These are phyloP conservation scores for Sciurus niger DNA, from an alignment of 2,113 vertebrate species.

Conservation along the genomic window DNA sequence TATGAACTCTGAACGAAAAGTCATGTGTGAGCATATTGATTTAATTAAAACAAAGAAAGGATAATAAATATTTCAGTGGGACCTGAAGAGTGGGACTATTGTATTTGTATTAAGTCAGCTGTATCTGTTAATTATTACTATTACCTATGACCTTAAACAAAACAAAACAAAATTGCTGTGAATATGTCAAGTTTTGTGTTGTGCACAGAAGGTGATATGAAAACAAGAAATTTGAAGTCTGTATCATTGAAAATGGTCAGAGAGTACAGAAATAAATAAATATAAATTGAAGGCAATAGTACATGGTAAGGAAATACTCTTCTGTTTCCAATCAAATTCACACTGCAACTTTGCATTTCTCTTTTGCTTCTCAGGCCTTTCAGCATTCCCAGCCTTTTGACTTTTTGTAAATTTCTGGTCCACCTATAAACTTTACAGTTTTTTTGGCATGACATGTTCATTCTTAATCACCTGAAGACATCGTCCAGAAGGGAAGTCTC, in stretches of 20 bases:
- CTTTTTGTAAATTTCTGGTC: too few relatives aligned
- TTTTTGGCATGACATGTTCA: not conserved
- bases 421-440: too few relatives aligned
- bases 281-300: not conserved
- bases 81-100: fast-evolving
- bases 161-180: not conserved
- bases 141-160: not conserved
- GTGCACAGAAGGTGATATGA: not conserved
- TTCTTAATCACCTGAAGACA: not conserved
- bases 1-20: not conserved
- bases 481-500: not conserved
- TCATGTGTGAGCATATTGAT: fast-evolving
- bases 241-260: not conserved
- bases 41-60: not conserved
- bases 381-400: too few relatives aligned
- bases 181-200: not conserved
- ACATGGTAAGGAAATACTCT: too few relatives aligned
- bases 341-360: not conserved
- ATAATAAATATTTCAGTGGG: fast-evolving
- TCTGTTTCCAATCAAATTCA: not conserved
- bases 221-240: not conserved
- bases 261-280: not conserved
- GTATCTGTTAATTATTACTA: not conserved
- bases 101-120: not conserved
- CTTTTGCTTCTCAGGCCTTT: not conserved